These are phyloP conservation scores for Rhysida immarginata DNA, from an alignment of 1,140 invertebrate species.

Conservation along the genomic window DNA sequence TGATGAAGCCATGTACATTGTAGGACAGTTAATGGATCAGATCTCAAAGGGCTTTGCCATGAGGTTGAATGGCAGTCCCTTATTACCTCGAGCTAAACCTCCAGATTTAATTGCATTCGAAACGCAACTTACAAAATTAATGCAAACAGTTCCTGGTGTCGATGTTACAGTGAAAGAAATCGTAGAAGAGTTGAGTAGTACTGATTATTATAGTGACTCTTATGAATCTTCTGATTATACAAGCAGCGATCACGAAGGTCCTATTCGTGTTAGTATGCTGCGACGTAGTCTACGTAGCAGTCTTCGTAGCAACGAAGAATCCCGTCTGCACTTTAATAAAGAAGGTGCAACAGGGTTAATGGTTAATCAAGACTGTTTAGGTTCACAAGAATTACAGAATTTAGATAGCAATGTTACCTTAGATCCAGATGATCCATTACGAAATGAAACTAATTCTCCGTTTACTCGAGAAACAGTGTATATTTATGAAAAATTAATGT, in stretches of 20 bases:
- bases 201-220: slow-evolving; percentile 82
- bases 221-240: slow-evolving; percentile 81
- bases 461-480: slow-evolving; percentile 19
- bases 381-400: neutral
- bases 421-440: neutral
- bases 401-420: neutral
- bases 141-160: slow-evolving; percentile 82
- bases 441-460: slow-evolving; percentile 5
- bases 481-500: slow-evolving; percentile 20
- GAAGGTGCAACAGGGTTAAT: neutral
- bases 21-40: slow-evolving; percentile 16
- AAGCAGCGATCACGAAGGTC: slow-evolving; percentile 67
- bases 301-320: slow-evolving; percentile 1
- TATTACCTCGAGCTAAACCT: slow-evolving; percentile 41
- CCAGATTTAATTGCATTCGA: slow-evolving; percentile 74
- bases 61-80: slow-evolving; percentile 2
- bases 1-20: slow-evolving; percentile 18
- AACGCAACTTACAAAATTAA: slow-evolving; percentile 68
- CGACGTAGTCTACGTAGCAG: slow-evolving; percentile 18
- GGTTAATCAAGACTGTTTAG: neutral
- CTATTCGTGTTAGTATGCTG: slow-evolving; percentile 18
- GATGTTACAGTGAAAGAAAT: slow-evolving; percentile 80
- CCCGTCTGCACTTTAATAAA: neutral
- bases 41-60: slow-evolving; percentile 10
- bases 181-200: slow-evolving; percentile 75